Base-by-base conservation (phyloP, 2,113 vertebrate genomes). In the Urocolius indicus region DNA sequence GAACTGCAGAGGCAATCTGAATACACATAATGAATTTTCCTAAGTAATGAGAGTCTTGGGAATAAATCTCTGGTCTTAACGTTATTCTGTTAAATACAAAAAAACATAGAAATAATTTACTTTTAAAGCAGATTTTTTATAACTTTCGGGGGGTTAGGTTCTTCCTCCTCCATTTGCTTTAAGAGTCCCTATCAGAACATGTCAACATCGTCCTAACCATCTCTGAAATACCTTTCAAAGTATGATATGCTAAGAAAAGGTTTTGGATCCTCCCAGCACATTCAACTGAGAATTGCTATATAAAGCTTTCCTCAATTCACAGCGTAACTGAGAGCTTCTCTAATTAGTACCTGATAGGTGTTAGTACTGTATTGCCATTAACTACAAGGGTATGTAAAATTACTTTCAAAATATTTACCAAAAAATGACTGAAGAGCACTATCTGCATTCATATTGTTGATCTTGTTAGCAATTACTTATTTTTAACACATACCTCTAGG, bases 181-280 rank as follows among this genome's bases (percentile, higher is more conserved):
- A 74, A 63, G 23, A 38, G 10, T 77, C 61, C 48, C 59, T 65
- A 89, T 61, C 45, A 75, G 57, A 59, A 74, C 24, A 34, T 19
- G 34, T 81, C 73, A 89, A n/a, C 49, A 68, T 54, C 58, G 68
- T 30, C 61, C 74, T 72, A 75, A 65, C 57, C 0, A 0, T 59
- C 69, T 76, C 80, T 57, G 29, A 90, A 92, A 67, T 69, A 78
- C 45, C 24, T 82, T 90, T 68, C 68, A 45, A 91, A 84, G 61
- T 20, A 65, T 11, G 11, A 57, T 32, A 54, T 1, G 0, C 23
- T 20, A 87, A 61, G 43, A 67, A 94, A 87, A 87, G 45, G 12
- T 22, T 52, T 93, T 83, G 62, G 73, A 91, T 10, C 29, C 34
- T 84, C 66, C 36, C 36, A 71, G 85, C 41, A 73, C 22, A n/a